Percentiles rank a stretch among this genome's conserved stretches.
phyloP scores from a whole-genome alignment of 2,888 invertebrate species.

The Chrysina gloriosa region DNA sequence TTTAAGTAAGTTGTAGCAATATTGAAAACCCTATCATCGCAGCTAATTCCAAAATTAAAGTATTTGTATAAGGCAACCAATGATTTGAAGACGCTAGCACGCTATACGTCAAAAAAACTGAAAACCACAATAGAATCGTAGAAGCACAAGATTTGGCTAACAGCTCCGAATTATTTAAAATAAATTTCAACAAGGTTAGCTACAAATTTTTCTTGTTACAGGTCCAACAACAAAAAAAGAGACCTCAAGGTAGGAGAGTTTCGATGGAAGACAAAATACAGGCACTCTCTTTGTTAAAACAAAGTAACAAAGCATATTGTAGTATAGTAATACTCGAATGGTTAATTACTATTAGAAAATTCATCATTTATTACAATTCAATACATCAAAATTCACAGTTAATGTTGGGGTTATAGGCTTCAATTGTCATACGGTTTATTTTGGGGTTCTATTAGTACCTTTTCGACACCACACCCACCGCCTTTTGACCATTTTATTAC shows the following conservation, averaged over 20 bases:
- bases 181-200: neutral
- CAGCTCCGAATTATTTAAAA: neutral
- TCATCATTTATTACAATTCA: too few species aligned
- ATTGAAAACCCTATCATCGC: neutral
- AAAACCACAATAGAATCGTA: too few species aligned
- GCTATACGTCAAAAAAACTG: neutral
- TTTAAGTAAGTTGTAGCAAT: neutral
- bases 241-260: slow-evolving; percentile 25
- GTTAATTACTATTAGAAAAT: too few species aligned
- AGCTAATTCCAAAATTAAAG: neutral
- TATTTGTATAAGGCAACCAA: neutral
- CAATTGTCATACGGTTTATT: too few species aligned
- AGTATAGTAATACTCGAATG: too few species aligned
- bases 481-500: too few species aligned
- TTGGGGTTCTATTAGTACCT: too few species aligned
- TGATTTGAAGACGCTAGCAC: neutral
- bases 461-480: too few species aligned
- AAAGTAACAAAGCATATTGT: slow-evolving; percentile 1
- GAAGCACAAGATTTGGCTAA: neutral
- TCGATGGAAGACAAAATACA: slow-evolving; percentile 28
- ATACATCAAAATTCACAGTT: too few species aligned
- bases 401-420: too few species aligned
- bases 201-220: slow-evolving; percentile 9
- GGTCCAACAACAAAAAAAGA: neutral
- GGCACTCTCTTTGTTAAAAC: slow-evolving; percentile 16